Base-by-base conservation (phyloP, 2,888 invertebrate genomes). In the Himalopsyche japonica region DNA sequence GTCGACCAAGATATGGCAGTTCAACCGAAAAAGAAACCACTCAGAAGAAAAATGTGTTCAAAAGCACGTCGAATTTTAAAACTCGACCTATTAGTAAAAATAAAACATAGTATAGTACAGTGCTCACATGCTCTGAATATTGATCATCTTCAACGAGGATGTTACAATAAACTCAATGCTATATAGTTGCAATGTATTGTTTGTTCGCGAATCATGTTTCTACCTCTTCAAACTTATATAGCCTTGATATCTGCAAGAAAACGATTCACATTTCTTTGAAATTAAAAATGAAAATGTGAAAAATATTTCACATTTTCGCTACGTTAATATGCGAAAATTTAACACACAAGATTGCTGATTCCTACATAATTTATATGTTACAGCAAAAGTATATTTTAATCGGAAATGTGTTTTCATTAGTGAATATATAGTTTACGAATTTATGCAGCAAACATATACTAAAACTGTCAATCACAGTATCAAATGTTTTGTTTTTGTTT, bases 1-100 rank as follows among this genome's bases (percentile, higher is more conserved):
- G 27, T 32, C 76, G 3, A 3, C 57, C 20, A 57, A 8, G 57
- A 57, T 1, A 5, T 76, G 43, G 34, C n/a, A 43, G 1, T 43
- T 43, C 47, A 43, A 32, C 43, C 76, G 27, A 81, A 81, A 81
- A 81, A 37, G 47, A 70, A 77, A 81, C 47, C 47, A 81, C 47
- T 47, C 43, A 81, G 81, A 49, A 81, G 77, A 81, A 76, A 81
- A 47, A 81, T 81, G 81, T 76, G 47, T 77, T 77, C 76, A 76
- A 47, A 76, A 81, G 76, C 77, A 70, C 47, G 37, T 20, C 12
- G 30, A 27, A 4, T 70, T 27, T 70, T 70, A 27, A 70, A 70
- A 70, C 70, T 27, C 15, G 70, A 27, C 30, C 70, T 27, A 70
- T 70, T 30, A 70, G 30, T 12, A 27, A 30, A 70, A 27, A 70